Evolutionary conservation across 2,888 invertebrate species (phyloP).

Genomic region (Beris morrisii): DNA sequence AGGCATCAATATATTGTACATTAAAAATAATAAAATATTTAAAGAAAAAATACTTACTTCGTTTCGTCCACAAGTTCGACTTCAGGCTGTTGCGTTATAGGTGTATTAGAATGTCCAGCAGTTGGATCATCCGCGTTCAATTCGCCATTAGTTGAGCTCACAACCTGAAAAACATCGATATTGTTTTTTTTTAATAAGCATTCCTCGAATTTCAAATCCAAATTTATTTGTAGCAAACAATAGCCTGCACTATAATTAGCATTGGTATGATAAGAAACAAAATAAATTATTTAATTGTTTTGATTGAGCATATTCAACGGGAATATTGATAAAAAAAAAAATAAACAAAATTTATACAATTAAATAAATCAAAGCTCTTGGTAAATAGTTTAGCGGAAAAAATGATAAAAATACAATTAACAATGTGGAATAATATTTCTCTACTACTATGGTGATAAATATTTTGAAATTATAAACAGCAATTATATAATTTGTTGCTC

Average conservation of each 20-base stretch:
- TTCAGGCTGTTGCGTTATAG: slow-evolving; percentile 92
- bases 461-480: too few relatives aligned
- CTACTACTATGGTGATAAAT: too few relatives aligned
- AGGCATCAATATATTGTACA: too few relatives aligned
- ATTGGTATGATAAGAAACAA: slow-evolving; percentile 4
- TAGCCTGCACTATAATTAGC: not conserved
- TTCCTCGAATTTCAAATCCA: not conserved
- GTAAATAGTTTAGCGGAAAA: too few relatives aligned
- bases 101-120: slow-evolving; percentile 95
- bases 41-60: slow-evolving; percentile 72
- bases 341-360: not conserved
- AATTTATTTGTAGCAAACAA: not conserved
- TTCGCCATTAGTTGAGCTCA: slow-evolving; percentile 96
- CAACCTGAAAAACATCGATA: slow-evolving; percentile 70
- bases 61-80: slow-evolving; percentile 96
- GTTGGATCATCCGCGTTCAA: slow-evolving; percentile 93
- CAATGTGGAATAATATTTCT: too few relatives aligned
- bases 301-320: not conserved
- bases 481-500: too few relatives aligned
- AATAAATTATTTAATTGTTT: not conserved
- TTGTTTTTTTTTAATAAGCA: slow-evolving; percentile 2
- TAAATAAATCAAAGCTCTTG: too few relatives aligned
- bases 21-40: not conserved
- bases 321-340: slow-evolving; percentile 9
- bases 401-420: too few relatives aligned